These are phyloP conservation scores for Drosophila ironensis DNA, from an alignment of 1,140 invertebrate genomes.

Conservation along the genomic window DNA sequence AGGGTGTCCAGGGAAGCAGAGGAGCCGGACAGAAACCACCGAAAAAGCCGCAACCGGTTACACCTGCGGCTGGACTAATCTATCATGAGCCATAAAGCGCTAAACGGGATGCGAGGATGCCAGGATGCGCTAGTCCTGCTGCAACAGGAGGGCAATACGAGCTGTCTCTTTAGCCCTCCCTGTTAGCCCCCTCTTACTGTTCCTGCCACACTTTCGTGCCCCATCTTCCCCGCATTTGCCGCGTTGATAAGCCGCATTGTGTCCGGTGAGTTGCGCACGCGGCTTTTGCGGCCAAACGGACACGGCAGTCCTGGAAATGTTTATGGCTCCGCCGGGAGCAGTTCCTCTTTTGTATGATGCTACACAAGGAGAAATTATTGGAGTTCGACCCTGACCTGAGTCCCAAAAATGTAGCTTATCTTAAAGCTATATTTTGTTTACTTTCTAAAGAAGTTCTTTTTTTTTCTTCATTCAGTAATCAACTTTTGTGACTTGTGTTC, in stretches of 20 bases:
- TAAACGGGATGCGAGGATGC: slow-evolving; percentile 13
- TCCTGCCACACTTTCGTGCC: not conserved
- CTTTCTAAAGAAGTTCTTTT: not conserved
- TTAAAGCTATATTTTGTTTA: not conserved
- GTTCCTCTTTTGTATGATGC: not conserved
- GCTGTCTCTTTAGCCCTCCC: slow-evolving; percentile 23
- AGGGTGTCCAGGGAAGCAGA: not conserved
- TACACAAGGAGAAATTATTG: not conserved
- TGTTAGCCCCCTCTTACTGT: slow-evolving; percentile 1
- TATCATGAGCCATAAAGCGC: slow-evolving; percentile 77
- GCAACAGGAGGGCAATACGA: not conserved
- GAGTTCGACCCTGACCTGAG: no score
- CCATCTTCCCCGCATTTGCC: slow-evolving; percentile 5
- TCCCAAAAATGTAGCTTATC: no score
- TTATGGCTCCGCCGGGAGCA: slow-evolving; percentile 61
- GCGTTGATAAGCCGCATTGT: slow-evolving; percentile 75
- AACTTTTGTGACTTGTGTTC: not conserved
- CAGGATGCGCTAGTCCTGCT: not conserved
- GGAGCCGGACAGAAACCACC: slow-evolving; percentile 33
- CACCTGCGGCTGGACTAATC: slow-evolving; percentile 75
- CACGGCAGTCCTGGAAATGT: slow-evolving; percentile 43
- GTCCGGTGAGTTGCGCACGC: slow-evolving; percentile 74
- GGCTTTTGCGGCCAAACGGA: slow-evolving; percentile 59
- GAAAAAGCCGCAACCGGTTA: slow-evolving; percentile 51
- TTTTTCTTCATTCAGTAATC: no score